A percentile compares a stretch with the other conserved stretches of the same genome.
phyloP scores from a whole-genome alignment of 2,797 vertebrate genomes.

The Galagoides demidoff region DNA sequence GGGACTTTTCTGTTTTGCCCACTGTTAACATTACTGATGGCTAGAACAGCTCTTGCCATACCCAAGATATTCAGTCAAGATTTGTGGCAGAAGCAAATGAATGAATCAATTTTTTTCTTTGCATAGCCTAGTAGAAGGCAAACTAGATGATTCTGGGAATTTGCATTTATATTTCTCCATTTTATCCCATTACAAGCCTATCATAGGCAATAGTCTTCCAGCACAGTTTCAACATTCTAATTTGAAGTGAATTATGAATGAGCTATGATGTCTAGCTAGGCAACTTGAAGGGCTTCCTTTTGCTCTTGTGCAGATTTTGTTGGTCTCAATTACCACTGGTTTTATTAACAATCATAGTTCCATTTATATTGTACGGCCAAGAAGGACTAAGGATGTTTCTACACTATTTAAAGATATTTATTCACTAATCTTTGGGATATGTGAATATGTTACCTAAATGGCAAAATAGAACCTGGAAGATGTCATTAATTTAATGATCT shows the following conservation, averaged over 20 bases:
- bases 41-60: neutral
- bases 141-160: neutral
- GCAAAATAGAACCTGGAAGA: neutral
- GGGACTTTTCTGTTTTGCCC: neutral
- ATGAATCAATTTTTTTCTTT: neutral
- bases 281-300: neutral
- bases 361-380: neutral
- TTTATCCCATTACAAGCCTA: neutral
- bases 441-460: neutral
- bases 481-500: neutral
- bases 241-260: neutral
- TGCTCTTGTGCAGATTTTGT: neutral
- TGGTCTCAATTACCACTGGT: neutral
- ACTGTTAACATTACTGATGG: neutral
- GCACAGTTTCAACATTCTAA: neutral
- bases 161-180: neutral
- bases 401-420: accelerated
- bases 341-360: neutral
- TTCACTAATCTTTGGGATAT: neutral
- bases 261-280: too few relatives aligned
- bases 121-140: neutral
- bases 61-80: neutral
- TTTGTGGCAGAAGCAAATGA: neutral
- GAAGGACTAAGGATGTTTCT: neutral
- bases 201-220: neutral